Evolutionary conservation across 1,140 invertebrate genomes (phyloP), one percentile per base, ranked within the genome.

Genomic region (Ctenoplectra terminalis): DNA sequence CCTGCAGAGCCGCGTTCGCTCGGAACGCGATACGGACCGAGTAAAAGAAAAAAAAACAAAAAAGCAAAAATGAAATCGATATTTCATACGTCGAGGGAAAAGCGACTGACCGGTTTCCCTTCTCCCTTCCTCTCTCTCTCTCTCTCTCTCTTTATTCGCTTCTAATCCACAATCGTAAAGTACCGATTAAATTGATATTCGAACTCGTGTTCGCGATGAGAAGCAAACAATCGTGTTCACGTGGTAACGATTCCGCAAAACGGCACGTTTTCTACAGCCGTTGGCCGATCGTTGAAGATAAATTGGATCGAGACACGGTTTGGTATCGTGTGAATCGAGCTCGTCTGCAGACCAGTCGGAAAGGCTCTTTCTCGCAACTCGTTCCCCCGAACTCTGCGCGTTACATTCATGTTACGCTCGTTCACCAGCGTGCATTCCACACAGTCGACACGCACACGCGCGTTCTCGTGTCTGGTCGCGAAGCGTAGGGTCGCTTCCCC

Each of bases 401-500:
- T 81, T 81, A 70, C 82, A 77, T 80, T 80, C 79, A 77, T n/a
- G n/a, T n/a, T n/a, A n/a, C n/a, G n/a, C n/a, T n/a, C 54, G 52
- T 26, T n/a, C 61, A 23, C 40, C 23, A 26, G n/a, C 50, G 26
- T 29, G 26, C 11, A 69, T 20, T 37, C 43, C 63, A 43, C 23
- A 7, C 43, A n/a, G n/a, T n/a, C n/a, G 13, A 34, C 34, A 29
- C 31, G 20, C 17, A 46, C 23, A 54, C 23, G n/a, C 34, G 61
- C 29, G 54, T 56, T 15, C 48, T 40, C 61, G 40, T 31, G 72
- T 83, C 60, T 79, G 56, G 50, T 50, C 34, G 60, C 46, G 26
- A 48, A 40, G 69, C 37, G 46, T 60, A 73, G 76, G 76, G 67
- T 60, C 72, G 78, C 82, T 87, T 83, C 87, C 85, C 83, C 84